phyloP scores from a whole-genome alignment of 2,888 invertebrate genomes.

The Andrena flavipes region DNA sequence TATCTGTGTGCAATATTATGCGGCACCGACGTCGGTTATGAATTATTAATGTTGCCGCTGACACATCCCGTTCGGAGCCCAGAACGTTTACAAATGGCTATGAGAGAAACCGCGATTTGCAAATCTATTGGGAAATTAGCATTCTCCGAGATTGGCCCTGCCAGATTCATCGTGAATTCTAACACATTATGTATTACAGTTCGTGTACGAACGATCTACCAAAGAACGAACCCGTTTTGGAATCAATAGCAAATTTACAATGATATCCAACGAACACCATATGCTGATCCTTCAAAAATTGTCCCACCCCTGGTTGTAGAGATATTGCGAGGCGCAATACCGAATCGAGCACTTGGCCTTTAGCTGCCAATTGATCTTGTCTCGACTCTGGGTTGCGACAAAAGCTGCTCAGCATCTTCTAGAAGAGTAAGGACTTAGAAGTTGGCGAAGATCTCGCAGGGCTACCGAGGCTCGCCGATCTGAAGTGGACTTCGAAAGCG shows the following conservation, averaged over 20 bases:
- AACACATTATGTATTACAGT: slow-evolving; percentile 1
- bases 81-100: slow-evolving; percentile 46
- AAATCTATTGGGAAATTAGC: slow-evolving; percentile 55
- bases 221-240: background rate
- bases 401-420: background rate
- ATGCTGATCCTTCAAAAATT: too few species aligned
- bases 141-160: slow-evolving; percentile 14
- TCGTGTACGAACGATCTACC: background rate
- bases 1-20: slow-evolving; percentile 2
- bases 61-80: slow-evolving; percentile 29
- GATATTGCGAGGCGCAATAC: too few species aligned
- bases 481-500: slow-evolving; percentile 38
- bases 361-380: too few species aligned
- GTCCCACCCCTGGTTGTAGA: too few species aligned
- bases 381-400: background rate
- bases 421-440: slow-evolving; percentile 6
- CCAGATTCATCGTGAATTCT: slow-evolving; percentile 26
- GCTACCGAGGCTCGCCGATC: slow-evolving; percentile 27
- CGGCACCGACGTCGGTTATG: slow-evolving; percentile 51
- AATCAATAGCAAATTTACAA: background rate
- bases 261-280: too few species aligned
- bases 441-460: background rate
- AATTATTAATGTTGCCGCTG: slow-evolving; percentile 60
- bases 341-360: too few species aligned
- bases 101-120: slow-evolving; percentile 36